Base-by-base conservation (phyloP, 1,140 invertebrate species). In the Lepidotrigona ventralis region DNA sequence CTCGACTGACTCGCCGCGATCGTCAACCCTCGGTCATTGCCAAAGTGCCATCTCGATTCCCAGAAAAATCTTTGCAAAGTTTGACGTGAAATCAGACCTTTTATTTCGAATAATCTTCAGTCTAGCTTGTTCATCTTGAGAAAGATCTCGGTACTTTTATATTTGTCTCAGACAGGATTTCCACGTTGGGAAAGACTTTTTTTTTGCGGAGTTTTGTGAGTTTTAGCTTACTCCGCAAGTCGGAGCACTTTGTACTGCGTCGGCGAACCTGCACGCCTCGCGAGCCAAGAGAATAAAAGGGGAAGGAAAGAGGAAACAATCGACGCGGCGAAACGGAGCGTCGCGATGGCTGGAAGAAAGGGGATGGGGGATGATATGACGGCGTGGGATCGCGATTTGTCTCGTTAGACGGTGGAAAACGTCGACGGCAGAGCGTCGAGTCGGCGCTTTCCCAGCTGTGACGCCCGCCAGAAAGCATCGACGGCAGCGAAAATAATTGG, bases 401-500 rank as follows among this genome's bases (percentile, higher is more conserved):
- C 88, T 89, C 88, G 88, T 89, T 89, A 89, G 75, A 64, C 71
- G 77, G 76, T 82, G 85, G 74, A 74, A 83, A 81, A 77, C 56
- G 71, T 71, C 86, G 68, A 88, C 74, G 85, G 39, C 66, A 86
- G 73, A 76, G 86, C 68, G 88, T 26, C 82, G 87, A 89, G 64
- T 89, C 82, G 80, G 85, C 85, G 83, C 56, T 89, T 88, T 88
- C 56, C 74, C 58, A n/a, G 6, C 66, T 79, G 77, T 85, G 87
- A 89, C 80, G 83, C 69, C 85, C 68, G 79, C 81, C 88, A 86
- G 81, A 60, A 85, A 86, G 90, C 89, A 92, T 91, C 88, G 91
- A 93, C 87, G 89, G 82, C 82, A 86, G 89, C 90, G 89, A 92
- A 93, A 92, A 93, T 94, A 94, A 94, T 94, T 94, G 93, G 91